Base-by-base conservation (phyloP, 2,113 vertebrate genomes). In the Ceuthmochares aereus region DNA sequence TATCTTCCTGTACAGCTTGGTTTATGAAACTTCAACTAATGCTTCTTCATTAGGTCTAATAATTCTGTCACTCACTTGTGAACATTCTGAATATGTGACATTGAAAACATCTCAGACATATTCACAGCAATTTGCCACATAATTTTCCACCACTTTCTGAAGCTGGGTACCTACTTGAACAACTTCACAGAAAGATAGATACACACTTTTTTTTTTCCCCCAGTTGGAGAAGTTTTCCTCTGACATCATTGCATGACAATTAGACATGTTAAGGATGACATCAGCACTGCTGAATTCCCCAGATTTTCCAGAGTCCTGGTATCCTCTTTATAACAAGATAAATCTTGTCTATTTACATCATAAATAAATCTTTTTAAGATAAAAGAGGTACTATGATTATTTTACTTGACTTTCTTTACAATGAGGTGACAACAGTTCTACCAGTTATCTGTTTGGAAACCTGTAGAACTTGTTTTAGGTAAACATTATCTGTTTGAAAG, bases 181-280 rank as follows among this genome's bases (percentile, higher is more conserved):
- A 93, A 21, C 2, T 81, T 10, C 8, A 26, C 1, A 47, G 56
- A 67, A 55, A 20, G 58, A 32, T 34, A 4, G 56, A 60, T 13
- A 10, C 15, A n/a, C 0, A 27, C 10, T 12, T 15, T 6, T 6
- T 40, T 63, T 67, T 72, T 51, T 68, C 5, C 56, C 3, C 4
- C 2, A 14, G 6, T 2, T 90, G 9, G 13, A 30, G 17, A 76
- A 37, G 2, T 14, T 92, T 83, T 90, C 5, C 6, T 83, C 32
- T n/a, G 14, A 47, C 34, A 26, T 12, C 51, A 30, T 81, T 10
- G 18, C 8, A 34, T 4, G 49, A 63, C 12, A 59, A 14, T 42
- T 43, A 78, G 27, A 21, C 5, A 12, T 45, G 4, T 23, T 49
- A 68, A 68, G 6, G 6, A 30, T 36, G 23, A 3, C 10, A 43